Conservation (phyloP, 2,888 invertebrate genomes). For the Protonemura montana region DNA sequence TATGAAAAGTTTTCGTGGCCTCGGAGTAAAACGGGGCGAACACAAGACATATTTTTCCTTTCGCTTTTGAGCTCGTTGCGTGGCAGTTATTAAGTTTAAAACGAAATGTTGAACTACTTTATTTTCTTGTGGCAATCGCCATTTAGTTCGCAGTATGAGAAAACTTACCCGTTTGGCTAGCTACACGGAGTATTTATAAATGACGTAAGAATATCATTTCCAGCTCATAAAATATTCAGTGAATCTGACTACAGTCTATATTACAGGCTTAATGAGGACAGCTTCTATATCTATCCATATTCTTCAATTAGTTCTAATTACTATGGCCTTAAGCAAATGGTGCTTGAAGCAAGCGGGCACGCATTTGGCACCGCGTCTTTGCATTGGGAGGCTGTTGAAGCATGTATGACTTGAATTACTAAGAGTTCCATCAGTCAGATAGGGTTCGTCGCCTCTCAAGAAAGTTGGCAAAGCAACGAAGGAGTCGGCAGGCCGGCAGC, state of each 20-base stretch:
- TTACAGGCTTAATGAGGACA: conserved; percentile 30
- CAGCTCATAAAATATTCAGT: conserved; percentile 38
- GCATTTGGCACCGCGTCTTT: conserved; percentile 27
- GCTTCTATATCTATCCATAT: conserved; percentile 35
- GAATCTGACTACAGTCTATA: conserved; percentile 27
- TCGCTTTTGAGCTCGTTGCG: neutral
- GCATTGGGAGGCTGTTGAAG: conserved; percentile 36
- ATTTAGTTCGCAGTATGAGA: conserved; percentile 8
- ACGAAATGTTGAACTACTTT: neutral
- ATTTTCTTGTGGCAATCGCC: neutral
- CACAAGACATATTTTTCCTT: neutral
- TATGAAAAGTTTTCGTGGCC: neutral
- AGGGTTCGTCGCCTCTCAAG: conserved; percentile 46
- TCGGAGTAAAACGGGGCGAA: neutral
- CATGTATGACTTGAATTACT: conserved; percentile 42
- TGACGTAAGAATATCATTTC: conserved; percentile 34
- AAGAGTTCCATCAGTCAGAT: conserved; percentile 45
- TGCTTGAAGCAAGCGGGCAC: conserved; percentile 21
- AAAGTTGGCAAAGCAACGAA: neutral
- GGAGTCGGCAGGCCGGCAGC: neutral
- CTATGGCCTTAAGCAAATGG: conserved; percentile 38
- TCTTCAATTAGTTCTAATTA: conserved; percentile 41
- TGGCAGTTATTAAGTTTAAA: neutral
- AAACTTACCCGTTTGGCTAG: conserved; percentile 13
- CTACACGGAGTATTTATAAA: neutral